Percentiles rank a stretch among this genome's conserved stretches.
phyloP scores from a whole-genome alignment of 2,797 vertebrate genomes.

The Cyprinodon diabolis region DNA sequence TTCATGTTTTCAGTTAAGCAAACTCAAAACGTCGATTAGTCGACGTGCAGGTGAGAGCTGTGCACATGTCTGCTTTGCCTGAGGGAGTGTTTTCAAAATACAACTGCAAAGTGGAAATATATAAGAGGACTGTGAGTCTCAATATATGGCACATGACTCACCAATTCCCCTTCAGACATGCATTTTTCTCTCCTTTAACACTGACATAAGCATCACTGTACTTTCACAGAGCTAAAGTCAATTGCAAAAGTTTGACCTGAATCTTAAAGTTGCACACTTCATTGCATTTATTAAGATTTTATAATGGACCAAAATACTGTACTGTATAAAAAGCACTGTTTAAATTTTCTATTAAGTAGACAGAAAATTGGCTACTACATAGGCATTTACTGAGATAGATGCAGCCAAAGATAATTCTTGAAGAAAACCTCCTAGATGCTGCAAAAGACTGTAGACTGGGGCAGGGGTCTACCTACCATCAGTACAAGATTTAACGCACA shows the following conservation, averaged over 20 bases:
- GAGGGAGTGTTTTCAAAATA: slow-evolving; percentile 1
- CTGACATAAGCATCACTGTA: background rate
- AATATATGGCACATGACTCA: slow-evolving; percentile 5
- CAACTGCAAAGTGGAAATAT: slow-evolving; percentile 1
- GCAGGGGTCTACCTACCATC: no score
- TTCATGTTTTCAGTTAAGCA: slow-evolving; percentile 5
- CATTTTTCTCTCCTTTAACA: slow-evolving; percentile 1
- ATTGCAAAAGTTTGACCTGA: background rate
- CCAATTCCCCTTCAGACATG: background rate
- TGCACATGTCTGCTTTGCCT: slow-evolving; percentile 17
- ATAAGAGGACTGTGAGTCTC: slow-evolving; percentile 4
- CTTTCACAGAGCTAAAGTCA: background rate
- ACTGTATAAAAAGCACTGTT: background rate
- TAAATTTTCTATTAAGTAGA: no score
- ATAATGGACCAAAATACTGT: background rate
- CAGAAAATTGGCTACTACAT: no score
- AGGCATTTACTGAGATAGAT: no score
- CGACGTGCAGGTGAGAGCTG: slow-evolving; percentile 25
- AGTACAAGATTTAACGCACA: background rate
- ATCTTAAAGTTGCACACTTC: background rate
- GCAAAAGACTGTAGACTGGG: background rate
- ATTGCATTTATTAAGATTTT: background rate
- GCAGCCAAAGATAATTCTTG: background rate
- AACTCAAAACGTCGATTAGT: slow-evolving; percentile 12
- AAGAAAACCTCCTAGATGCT: background rate